Base-by-base conservation (phyloP, 2,113 vertebrate species). In the Etheostoma cragini region DNA sequence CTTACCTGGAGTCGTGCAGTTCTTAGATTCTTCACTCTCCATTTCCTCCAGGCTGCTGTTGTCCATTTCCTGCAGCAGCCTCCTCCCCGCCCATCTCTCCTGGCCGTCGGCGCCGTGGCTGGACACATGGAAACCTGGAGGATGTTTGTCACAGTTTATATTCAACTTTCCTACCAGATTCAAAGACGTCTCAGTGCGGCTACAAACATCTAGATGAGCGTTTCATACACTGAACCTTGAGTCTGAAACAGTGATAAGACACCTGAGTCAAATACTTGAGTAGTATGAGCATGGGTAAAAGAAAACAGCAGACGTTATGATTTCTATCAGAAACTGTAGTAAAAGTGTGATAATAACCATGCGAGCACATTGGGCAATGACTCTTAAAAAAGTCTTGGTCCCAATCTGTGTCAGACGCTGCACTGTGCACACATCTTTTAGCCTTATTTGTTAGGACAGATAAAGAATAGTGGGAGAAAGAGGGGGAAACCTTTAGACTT, bases 1-100 rank as follows among this genome's bases (percentile, higher is more conserved):
- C 87, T 89, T 88, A 98, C 97, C 97, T 95, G 97, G 97, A 47
- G 95, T 89, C 1, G 97, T 98, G 94, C 97, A 98, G 85, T 98
- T 98, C 81, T 95, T 97, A 1, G 46, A 57, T 65, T 74, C 92
- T 10, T 87, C 90, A 38, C 84, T 91, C 1, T 92, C 94, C n/a
- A 81, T 21, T 0, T 94, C 86, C 47, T 74, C 38, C 38, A 86
- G 58, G 75, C 90, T 93, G 68, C 95, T 94, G 83, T 94, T 95
- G 86, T 94, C 90, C 0, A 12, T 80, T 8, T 91, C 89, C 74
- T 97, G 95, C 91, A 98, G 95, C 0, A 98, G 93, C 87, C 90
- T 96, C 78, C 97, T 95, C 61, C 94, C 92, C 0, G 87, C 94
- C 95, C 96, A 94, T 15, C 90, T 79, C 83, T 88, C 91, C n/a